Conservation (phyloP, 1,140 invertebrate genomes). For the Pachyrhynchus sulphureomaculatus region DNA sequence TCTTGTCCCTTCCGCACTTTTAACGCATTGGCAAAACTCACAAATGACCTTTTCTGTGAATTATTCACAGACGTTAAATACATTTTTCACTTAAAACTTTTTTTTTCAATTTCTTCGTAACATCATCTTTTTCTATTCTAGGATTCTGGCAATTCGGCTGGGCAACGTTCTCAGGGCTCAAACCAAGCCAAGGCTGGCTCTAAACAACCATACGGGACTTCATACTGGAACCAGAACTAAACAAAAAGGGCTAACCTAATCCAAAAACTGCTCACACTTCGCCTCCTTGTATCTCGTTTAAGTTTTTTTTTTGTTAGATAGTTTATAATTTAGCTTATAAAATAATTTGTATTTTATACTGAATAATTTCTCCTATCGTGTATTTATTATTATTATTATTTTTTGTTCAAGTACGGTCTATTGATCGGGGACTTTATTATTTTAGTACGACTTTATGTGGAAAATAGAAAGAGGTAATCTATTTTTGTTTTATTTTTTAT, state of each 20-base stretch:
- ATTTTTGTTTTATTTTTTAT: too few relatives aligned
- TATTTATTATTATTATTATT: too few relatives aligned
- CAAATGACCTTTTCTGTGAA: too few relatives aligned
- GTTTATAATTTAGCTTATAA: conserved; percentile 10
- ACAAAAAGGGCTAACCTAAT: neutral
- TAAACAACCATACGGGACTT: conserved; percentile 63
- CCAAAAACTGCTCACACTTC: conserved; percentile 28
- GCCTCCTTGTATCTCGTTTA: neutral
- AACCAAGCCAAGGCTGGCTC: conserved; percentile 68
- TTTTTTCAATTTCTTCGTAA: too few relatives aligned
- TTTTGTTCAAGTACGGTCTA: too few relatives aligned
- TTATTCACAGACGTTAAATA: too few relatives aligned
- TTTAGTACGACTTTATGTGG: too few relatives aligned
- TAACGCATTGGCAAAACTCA: too few relatives aligned
- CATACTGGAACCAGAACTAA: conserved; percentile 60
- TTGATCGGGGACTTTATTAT: too few relatives aligned
- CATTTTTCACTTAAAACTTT: too few relatives aligned
- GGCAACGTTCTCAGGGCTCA: conserved; percentile 66
- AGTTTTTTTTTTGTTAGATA: conserved; percentile 11
- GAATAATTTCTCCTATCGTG: neutral
- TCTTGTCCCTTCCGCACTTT: too few relatives aligned
- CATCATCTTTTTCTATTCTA: conserved; percentile 50
- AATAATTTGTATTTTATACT: neutral
- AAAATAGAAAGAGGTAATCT: too few relatives aligned
- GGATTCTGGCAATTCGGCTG: conserved; percentile 66